Evolutionary conservation across 1,140 invertebrate genomes (phyloP).

Genomic region (Heliconius hewitsoni): DNA sequence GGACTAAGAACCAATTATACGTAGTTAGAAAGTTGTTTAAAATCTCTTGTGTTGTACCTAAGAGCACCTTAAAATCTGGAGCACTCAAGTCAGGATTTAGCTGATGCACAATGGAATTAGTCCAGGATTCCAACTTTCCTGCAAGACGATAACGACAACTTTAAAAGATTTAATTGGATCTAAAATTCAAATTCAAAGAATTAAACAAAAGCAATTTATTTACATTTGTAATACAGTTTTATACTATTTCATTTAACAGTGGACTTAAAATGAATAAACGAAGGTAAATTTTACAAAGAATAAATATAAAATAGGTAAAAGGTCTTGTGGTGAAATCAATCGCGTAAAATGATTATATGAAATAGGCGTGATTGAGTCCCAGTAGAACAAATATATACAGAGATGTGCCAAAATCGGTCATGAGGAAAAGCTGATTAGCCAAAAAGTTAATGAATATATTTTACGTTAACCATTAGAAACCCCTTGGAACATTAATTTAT

Average conservation of each 20-base stretch:
- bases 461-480: too few species aligned
- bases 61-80: slow-evolving; percentile 42
- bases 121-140: slow-evolving; percentile 38
- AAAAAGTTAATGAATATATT: slow-evolving; percentile 18
- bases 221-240: not conserved
- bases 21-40: slow-evolving; percentile 40
- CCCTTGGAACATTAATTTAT: not conserved
- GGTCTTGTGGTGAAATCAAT: slow-evolving; percentile 19
- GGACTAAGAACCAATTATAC: slow-evolving; percentile 34
- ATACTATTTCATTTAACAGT: not conserved
- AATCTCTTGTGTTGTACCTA: slow-evolving; percentile 32
- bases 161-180: slow-evolving; percentile 40
- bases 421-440: slow-evolving; percentile 30
- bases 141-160: slow-evolving; percentile 37
- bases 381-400: slow-evolving; percentile 41
- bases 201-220: slow-evolving; percentile 8
- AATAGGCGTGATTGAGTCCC: slow-evolving; percentile 35
- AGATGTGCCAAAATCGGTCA: slow-evolving; percentile 34
- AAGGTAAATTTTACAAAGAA: not conserved
- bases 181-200: slow-evolving; percentile 10
- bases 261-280: too few species aligned
- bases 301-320: not conserved
- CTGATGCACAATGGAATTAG: slow-evolving; percentile 37
- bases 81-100: slow-evolving; percentile 35
- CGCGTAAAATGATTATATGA: slow-evolving; percentile 39